Evolutionary conservation across 2,113 vertebrate species (phyloP), one percentile per base, ranked within the genome.

Genomic region (Pseudorectes ferrugineus): DNA sequence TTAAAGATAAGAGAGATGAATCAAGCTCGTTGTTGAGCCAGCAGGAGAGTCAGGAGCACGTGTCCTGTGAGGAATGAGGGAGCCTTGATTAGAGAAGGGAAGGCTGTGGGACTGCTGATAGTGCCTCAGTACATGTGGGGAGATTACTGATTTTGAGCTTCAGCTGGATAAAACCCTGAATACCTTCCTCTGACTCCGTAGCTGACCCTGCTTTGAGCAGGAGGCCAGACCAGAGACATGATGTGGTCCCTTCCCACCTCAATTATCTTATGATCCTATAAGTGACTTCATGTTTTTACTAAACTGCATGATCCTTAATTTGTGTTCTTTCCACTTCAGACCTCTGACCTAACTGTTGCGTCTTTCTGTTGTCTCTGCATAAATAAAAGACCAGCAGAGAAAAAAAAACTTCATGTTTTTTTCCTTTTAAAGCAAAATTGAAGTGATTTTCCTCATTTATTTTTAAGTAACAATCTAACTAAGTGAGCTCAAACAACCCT

Each of bases 101-200:
- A 5, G 42, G 42, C 42, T 65, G 66, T 85, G 66, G 61, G 51
- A 21, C 14, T 57, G 33, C 12, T 65, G 11, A 9, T 11, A 67
- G 29, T 1, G 0, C 29, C 17, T 20, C 0, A 0, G 28, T 38
- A 2, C 14, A 0, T 16, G 25, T 38, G 36, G 40, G 51, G 57
- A 43, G n/a, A 6, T 33, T 3, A 58, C 5, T 1, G 12, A n/a
- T 29, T 61, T 73, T 52, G 40, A 74, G 14, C 11, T 70, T 61
- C 31, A 59, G 12, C 23, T 51, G 35, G 35, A 14, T 79, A 62
- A 75, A 85, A 48, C 33, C 59, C 18, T 40, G 23, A 77, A 13
- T 71, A 20, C 20, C 17, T 63, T 67, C 46, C 22, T 77, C 40
- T 58, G 51, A 35, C 48, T 59, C 70, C 2, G 1, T 13, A 83